Evolutionary conservation across 2,888 invertebrate genomes (phyloP).

Genomic region (Eudemis profundana): DNA sequence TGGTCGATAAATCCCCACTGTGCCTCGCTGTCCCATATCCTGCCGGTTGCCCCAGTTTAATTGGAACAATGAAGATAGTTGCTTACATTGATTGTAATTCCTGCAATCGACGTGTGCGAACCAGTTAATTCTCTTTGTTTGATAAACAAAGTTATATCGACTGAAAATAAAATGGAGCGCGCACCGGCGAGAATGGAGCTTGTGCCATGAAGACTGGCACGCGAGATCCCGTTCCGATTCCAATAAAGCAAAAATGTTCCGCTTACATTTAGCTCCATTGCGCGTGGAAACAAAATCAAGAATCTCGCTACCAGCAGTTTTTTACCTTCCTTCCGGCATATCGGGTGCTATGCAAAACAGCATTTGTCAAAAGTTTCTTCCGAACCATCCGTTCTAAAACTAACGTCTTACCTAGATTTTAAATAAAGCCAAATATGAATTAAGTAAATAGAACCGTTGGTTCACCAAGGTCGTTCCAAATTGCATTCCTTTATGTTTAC

Average conservation of each 20-base stretch:
- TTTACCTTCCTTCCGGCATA: not conserved
- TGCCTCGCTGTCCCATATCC: constrained; percentile 51
- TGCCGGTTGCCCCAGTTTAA: constrained; percentile 64
- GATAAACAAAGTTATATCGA: constrained; percentile 59
- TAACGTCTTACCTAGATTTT: too few relatives aligned
- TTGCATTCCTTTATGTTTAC: too few relatives aligned
- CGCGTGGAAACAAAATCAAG: not conserved
- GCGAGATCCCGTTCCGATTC: constrained; percentile 24
- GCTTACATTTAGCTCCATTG: constrained; percentile 25
- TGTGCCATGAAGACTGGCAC: constrained; percentile 18
- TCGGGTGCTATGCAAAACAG: not conserved
- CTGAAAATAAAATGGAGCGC: constrained; percentile 63
- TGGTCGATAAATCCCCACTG: constrained; percentile 35
- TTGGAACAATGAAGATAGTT: constrained; percentile 71
- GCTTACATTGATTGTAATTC: constrained; percentile 63
- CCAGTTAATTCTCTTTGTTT: constrained; percentile 72
- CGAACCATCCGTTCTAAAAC: not conserved
- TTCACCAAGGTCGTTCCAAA: too few relatives aligned
- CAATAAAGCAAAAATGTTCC: constrained; percentile 35
- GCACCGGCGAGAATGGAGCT: constrained; percentile 50
- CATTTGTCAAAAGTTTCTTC: not conserved
- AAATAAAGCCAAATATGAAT: too few relatives aligned
- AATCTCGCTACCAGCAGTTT: not conserved
- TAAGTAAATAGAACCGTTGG: too few relatives aligned
- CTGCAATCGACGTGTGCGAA: constrained; percentile 71